Base-by-base conservation (phyloP, 2,113 vertebrate genomes). In the Spheniscus mendiculus region DNA sequence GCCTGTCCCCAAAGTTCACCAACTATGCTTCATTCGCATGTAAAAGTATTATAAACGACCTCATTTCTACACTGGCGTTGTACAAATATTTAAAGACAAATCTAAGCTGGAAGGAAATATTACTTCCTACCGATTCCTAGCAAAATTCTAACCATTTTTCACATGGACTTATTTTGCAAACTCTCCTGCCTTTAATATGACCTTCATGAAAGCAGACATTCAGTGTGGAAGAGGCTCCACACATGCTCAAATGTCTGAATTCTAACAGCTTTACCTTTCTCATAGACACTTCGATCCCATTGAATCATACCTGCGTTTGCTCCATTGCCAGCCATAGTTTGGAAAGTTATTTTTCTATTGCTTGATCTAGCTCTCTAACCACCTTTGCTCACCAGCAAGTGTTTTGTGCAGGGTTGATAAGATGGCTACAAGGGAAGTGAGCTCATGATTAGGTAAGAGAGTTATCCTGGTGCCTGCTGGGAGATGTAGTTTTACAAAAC, bases 401-500 rank as follows among this genome's bases (percentile, higher is more conserved):
- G 67, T 66, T 62, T 5, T 74, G 74, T 6, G 55, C 94, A 97
- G 96, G 78, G 83, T 67, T 78, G 71, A 1, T 26, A 82, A 91
- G 50, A 91, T 56, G 83, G 91, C 70, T 15, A 22, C 21, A 59
- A 62, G 91, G 98, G 98, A 98, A 98, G 96, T 95, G 95, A 96
- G 12, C 94, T 85, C 84, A 89, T 6, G 13, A 52, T n/a, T 49
- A 65, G 38, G 67, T 5, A 45, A 18, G 21, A 42, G 53, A 32
- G 87, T 13, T 26, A 26, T 26, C 87, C 89, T 3, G 15, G 13
- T 80, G 98, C 95, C 97, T 98, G 85, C 97, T 98, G 98, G 98
- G 98, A 98, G 85, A 72, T 95, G 98, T 95, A 98, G 98, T 98
- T 97, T 88, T 16, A 53, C 21, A 30, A 13, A 40, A 12, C 1